phyloP scores from a whole-genome alignment of 2,888 invertebrate genomes.

The Xanthia togata region DNA sequence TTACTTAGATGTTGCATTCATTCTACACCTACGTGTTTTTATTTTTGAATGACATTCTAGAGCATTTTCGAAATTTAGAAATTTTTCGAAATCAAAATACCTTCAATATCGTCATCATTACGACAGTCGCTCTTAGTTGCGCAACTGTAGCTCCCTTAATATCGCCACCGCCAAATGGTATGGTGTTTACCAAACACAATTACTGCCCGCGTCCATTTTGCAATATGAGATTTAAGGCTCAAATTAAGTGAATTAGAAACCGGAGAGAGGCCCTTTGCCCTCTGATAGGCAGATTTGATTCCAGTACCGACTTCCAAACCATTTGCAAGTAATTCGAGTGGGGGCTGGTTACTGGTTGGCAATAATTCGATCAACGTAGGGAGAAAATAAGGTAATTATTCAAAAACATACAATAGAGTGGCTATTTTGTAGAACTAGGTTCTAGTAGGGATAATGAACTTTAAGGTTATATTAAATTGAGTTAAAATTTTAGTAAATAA shows the following conservation, averaged over 20 bases:
- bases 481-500: too few species aligned
- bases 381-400: slow-evolving; percentile 35
- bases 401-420: slow-evolving; percentile 31
- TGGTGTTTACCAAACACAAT: slow-evolving; percentile 87
- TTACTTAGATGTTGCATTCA: too few species aligned
- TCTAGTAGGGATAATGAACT: too few species aligned
- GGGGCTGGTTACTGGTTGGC: slow-evolving; percentile 42
- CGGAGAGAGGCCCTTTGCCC: slow-evolving; percentile 74
- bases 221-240: slow-evolving; percentile 89
- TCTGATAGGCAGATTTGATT: slow-evolving; percentile 59
- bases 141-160: slow-evolving; percentile 26
- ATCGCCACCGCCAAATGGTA: slow-evolving; percentile 58
- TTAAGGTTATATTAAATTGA: not conserved
- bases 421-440: not conserved
- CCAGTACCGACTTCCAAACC: slow-evolving; percentile 59
- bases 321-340: slow-evolving; percentile 64
- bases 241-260: slow-evolving; percentile 89
- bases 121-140: not conserved
- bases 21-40: too few species aligned
- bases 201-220: slow-evolving; percentile 87
- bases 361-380: slow-evolving; percentile 57
- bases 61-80: too few species aligned
- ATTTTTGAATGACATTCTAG: not conserved
- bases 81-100: too few species aligned
- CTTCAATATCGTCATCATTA: not conserved